Percentiles rank a stretch among this genome's conserved stretches.
Evolutionary conservation across 2,113 vertebrate species (phyloP).

Genomic region (Hypocryptadius cinnamomeus): DNA sequence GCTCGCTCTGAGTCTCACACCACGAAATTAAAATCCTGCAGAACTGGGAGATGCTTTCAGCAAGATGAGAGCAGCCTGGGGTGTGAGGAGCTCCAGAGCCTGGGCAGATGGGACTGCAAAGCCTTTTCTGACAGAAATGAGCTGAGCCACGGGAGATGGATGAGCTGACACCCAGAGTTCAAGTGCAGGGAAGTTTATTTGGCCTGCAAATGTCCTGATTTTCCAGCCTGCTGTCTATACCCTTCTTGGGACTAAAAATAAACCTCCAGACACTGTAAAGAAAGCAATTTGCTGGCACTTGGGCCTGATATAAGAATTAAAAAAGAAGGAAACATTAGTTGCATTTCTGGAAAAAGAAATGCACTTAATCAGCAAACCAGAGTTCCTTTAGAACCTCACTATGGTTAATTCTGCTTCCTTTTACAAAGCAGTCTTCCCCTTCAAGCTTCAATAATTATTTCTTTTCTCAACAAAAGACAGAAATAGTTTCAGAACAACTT

Average conservation of each 20-base stretch:
- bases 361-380: conserved; percentile 41
- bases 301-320: neutral
- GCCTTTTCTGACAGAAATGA: neutral
- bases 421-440: neutral
- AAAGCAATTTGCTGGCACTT: conserved; percentile 1
- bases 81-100: neutral
- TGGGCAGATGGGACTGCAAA: neutral
- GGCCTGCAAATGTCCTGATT: neutral
- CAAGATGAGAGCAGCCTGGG: neutral
- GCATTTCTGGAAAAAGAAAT: conserved; percentile 35
- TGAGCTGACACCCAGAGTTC: neutral
- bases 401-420: conserved; percentile 2
- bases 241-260: conserved; percentile 30
- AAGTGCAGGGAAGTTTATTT: neutral
- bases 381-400: conserved; percentile 30
- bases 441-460: conserved; percentile 41
- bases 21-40: neutral
- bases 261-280: neutral
- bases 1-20: neutral
- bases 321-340: conserved; percentile 35
- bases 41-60: neutral
- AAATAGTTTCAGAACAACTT: conserved; percentile 12
- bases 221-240: neutral
- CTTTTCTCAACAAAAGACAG: conserved; percentile 13
- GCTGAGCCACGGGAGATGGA: neutral